Base-by-base conservation (phyloP, 1,140 invertebrate genomes). In the Zaprionus davidi region DNA sequence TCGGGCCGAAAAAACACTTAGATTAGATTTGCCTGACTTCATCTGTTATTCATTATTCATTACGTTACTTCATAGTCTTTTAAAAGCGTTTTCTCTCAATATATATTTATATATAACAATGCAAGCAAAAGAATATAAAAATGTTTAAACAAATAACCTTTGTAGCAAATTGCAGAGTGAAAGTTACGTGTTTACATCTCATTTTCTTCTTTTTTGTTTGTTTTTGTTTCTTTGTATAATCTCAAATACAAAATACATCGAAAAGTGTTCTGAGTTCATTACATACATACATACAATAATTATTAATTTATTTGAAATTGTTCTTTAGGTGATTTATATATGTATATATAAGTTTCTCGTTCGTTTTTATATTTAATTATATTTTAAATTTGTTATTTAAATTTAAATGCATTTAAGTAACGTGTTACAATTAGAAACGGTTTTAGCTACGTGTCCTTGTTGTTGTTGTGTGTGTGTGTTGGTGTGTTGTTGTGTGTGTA, bases 371-470 rank as follows among this genome's bases (percentile, higher is more conserved):
- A 34, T 34, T 9, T 46, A 46, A 46, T 77, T 58, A 69, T 75
- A 77, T 65, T 63, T 81, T 65, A 53, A 82, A 44, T 83, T 79
- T 67, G 63, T 85, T 82, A 81, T 79, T 88, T 82, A 85, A 77
- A 79, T 72, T 90, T 90, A 90, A 90, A 90, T 90, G 85, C 85
- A 90, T 85, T 90, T 88, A 90, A 90, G 85, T 90, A 90, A 90
- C 85, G 86, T 90, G 81, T 90, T 80, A 73, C 73, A 80, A 81
- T 85, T 84, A 83, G 69, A 87, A 81, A 84, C 72, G 69, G 41
- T 63, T 83, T 85, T 72, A 69, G 58, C 68, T 76, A 68, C 22
- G 55, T 67, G 59, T 76, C 38, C 26, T 59, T 20, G 24, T 71
- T 71, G 24, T 38, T 58, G n/a, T 56, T 22, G 6, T 46, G 22